Conservation (phyloP, 2,888 invertebrate species). For the Philaethria dido region DNA sequence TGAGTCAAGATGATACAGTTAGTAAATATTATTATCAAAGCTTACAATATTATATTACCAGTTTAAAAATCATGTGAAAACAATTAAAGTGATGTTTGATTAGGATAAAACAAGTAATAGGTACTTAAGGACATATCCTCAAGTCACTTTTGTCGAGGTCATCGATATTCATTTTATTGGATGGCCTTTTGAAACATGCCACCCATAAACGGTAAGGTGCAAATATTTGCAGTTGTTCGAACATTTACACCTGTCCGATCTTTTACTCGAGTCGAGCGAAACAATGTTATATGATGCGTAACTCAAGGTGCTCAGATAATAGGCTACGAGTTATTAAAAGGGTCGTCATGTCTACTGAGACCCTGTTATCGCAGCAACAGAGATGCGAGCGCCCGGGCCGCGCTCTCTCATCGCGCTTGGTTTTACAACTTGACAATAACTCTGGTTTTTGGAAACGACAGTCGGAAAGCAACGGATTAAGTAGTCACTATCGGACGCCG, state of each 20-base stretch:
- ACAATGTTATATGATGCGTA: slow-evolving; percentile 60
- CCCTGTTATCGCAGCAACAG: slow-evolving; percentile 74
- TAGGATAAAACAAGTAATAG: background rate
- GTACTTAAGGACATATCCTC: background rate
- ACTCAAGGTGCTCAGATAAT: slow-evolving; percentile 72
- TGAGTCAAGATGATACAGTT: slow-evolving; percentile 4
- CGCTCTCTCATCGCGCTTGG: slow-evolving; percentile 70
- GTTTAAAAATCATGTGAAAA: slow-evolving; percentile 14
- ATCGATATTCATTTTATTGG: slow-evolving; percentile 19
- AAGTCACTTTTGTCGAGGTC: background rate
- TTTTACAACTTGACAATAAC: slow-evolving; percentile 74
- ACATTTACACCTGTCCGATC: slow-evolving; percentile 44
- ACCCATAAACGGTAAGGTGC: slow-evolving; percentile 27
- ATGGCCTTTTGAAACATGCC: slow-evolving; percentile 18
- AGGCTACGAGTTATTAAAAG: slow-evolving; percentile 70
- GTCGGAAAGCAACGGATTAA: slow-evolving; percentile 69
- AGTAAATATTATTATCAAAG: slow-evolving; percentile 14
- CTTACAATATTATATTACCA: background rate
- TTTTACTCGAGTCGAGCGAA: slow-evolving; percentile 43
- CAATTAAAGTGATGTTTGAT: background rate
- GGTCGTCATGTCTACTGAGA: slow-evolving; percentile 67
- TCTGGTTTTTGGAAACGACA: slow-evolving; percentile 76
- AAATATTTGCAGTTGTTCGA: slow-evolving; percentile 37
- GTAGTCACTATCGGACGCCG: slow-evolving; percentile 61
- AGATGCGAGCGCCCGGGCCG: slow-evolving; percentile 72